Evolutionary conservation across 2,797 vertebrate genomes (phyloP), one percentile per base, ranked within the genome.

Genomic region (Etheostoma nigrum): DNA sequence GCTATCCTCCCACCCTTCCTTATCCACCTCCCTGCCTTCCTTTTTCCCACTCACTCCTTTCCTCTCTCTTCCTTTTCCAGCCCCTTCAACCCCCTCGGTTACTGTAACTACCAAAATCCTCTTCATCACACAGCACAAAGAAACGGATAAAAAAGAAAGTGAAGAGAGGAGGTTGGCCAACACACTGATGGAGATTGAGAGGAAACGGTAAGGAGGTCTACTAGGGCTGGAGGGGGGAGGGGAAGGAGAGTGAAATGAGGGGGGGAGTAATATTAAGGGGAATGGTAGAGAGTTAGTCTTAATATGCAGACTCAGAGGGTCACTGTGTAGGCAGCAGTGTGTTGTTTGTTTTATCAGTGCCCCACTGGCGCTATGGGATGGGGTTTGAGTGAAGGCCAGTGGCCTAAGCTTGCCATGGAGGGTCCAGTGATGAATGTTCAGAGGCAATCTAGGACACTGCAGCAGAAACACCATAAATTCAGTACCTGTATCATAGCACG

Each of bases 401-500:
- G 92, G 88, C 82, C 91, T 88, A 85, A 93, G 93, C 90, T 93
- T 95, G 95, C 89, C 89, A 91, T 93, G 90, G 90, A 94, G 92
- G 90, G 86, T 92, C 92, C 86, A 84, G 90, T 96, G 95, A 97
- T 96, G 92, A 95, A 97, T 95, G 93, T 93, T 89, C 87, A 74
- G 88, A 92, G 88, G 81, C 89, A 93, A 95, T 95, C 94, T 94
- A 95, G 95, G 94, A 96, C 92, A 92, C 93, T 93, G 91, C 89
- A 92, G 89, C 90, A 93, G 93, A 95, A 96, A 92, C 90, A 82
- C 87, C 94, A 96, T 97, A 95, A 95, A 96, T 97, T 96, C 94
- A 92, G 68, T 88, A 78, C 83, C 91, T 85, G 83, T 88, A 89
- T 91, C 88, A 84, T 84, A 95, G 94, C 90, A 91, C 87, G 88